Percentiles rank a stretch among this genome's conserved stretches.
Evolutionary conservation across 2,888 invertebrate genomes (phyloP).

Genomic region (Sphaeridia pumilis): DNA sequence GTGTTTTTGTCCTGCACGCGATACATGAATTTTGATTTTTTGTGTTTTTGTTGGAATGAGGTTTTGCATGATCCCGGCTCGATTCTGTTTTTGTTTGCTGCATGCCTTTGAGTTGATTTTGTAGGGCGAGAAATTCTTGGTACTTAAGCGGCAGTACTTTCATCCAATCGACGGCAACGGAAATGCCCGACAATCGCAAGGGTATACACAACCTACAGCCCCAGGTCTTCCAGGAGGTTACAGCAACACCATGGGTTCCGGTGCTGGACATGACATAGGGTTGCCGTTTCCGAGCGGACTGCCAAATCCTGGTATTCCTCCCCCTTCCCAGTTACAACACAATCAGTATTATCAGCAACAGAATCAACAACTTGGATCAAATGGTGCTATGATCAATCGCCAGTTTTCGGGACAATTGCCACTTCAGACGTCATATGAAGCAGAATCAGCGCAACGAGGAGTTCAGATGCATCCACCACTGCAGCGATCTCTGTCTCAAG

Average conservation of each 20-base stretch:
- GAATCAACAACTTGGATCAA: not conserved
- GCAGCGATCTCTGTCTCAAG: conserved; percentile 17
- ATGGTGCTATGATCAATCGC: too few relatives aligned
- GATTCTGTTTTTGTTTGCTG: conserved; percentile 2
- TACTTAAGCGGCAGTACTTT: conserved; percentile 50
- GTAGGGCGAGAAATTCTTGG: conserved; percentile 72
- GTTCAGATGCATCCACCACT: not conserved
- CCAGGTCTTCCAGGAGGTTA: not conserved
- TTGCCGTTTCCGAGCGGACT: not conserved
- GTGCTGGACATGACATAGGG: not conserved
- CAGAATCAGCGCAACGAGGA: not conserved
- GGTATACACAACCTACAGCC: too few relatives aligned
- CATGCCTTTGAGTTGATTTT: conserved; percentile 10
- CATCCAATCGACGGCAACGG: conserved; percentile 33
- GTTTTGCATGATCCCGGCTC: too few relatives aligned
- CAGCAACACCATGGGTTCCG: not conserved
- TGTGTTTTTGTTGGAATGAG: too few relatives aligned
- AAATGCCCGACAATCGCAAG: conserved; percentile 9
- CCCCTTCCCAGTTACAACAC: too few relatives aligned
- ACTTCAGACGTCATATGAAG: not conserved
- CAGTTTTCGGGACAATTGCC: not conserved
- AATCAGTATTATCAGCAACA: not conserved
- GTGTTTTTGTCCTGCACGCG: too few relatives aligned
- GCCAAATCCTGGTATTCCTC: not conserved
- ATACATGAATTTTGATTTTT: too few relatives aligned